Percentiles rank a stretch among this genome's conserved stretches.
These are phyloP conservation scores for Athetis lepigone DNA, from an alignment of 2,888 invertebrate genomes.

Conservation along the genomic window DNA sequence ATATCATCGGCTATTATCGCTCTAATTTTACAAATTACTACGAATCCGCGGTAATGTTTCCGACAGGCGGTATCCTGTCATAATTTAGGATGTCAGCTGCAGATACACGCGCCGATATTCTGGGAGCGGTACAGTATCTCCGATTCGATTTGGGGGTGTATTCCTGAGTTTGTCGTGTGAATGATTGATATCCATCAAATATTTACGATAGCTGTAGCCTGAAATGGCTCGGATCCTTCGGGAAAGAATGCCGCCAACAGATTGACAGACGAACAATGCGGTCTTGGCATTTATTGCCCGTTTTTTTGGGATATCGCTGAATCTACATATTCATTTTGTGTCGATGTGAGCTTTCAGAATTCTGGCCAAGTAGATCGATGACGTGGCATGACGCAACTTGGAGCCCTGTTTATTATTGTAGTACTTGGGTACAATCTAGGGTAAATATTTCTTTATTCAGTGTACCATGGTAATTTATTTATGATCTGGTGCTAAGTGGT, in stretches of 20 bases:
- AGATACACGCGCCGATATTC: conserved; percentile 70
- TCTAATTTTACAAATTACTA: conserved; percentile 75
- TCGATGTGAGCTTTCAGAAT: conserved; percentile 50
- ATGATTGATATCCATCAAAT: conserved; percentile 71
- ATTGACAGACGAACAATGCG: conserved; percentile 62
- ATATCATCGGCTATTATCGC: conserved; percentile 61
- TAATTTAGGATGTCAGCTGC: conserved; percentile 72
- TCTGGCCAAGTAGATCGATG: conserved; percentile 52
- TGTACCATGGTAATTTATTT: conserved; percentile 22
- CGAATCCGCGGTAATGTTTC: conserved; percentile 67
- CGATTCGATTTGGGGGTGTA: conserved; percentile 42
- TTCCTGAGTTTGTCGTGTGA: conserved; percentile 56
- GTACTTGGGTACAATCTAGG: no score
- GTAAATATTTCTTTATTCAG: conserved; percentile 28
- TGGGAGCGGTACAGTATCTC: conserved; percentile 47
- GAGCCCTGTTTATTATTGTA: conserved; percentile 31
- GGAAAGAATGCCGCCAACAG: conserved; percentile 58
- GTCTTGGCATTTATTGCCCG: conserved; percentile 63
- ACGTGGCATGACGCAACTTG: conserved; percentile 48
- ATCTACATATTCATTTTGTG: conserved; percentile 63
- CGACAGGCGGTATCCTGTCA: conserved; percentile 72
- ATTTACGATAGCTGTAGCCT: conserved; percentile 61
- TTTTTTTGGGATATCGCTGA: conserved; percentile 54
- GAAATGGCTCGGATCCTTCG: conserved; percentile 54
- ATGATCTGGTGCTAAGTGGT: conserved; percentile 12